Evolutionary conservation across 1,140 invertebrate species (phyloP).

Genomic region (Drosophila serrata): DNA sequence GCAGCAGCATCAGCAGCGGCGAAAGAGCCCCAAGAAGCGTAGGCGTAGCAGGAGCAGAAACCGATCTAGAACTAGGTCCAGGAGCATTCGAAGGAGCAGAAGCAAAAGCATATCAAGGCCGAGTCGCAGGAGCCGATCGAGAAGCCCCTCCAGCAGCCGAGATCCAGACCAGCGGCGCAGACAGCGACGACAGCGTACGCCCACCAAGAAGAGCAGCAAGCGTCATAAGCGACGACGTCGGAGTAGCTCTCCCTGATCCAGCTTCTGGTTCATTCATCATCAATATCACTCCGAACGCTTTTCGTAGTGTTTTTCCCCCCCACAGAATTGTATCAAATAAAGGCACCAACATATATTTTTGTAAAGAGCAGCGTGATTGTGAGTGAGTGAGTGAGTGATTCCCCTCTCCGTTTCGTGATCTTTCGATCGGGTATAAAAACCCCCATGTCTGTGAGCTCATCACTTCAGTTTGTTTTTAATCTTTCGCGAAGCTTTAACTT

Average conservation of each 20-base stretch:
- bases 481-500: background rate
- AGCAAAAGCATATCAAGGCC: conserved; percentile 37
- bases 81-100: conserved; percentile 11
- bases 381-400: background rate
- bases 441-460: conserved; percentile 13
- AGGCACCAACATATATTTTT: conserved; percentile 32
- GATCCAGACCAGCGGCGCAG: conserved; percentile 25
- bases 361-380: background rate
- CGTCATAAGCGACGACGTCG: conserved; percentile 66
- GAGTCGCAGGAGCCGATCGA: conserved; percentile 18
- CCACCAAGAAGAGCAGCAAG: conserved; percentile 69
- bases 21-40: conserved; percentile 44
- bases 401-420: background rate
- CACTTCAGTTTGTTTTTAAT: conserved; percentile 30
- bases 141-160: conserved; percentile 27
- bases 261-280: background rate
- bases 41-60: conserved; percentile 10
- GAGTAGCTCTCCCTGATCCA: conserved; percentile 55
- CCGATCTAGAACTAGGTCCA: conserved; percentile 2
- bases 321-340: conserved; percentile 26
- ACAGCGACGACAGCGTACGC: conserved; percentile 37
- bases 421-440: conserved; percentile 25
- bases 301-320: conserved; percentile 2
- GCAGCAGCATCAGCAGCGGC: conserved; percentile 20
- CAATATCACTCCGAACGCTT: background rate